Percentiles rank a stretch among this genome's conserved stretches.
phyloP scores from a whole-genome alignment of 2,113 vertebrate genomes.

The Electrona antarctica region DNA sequence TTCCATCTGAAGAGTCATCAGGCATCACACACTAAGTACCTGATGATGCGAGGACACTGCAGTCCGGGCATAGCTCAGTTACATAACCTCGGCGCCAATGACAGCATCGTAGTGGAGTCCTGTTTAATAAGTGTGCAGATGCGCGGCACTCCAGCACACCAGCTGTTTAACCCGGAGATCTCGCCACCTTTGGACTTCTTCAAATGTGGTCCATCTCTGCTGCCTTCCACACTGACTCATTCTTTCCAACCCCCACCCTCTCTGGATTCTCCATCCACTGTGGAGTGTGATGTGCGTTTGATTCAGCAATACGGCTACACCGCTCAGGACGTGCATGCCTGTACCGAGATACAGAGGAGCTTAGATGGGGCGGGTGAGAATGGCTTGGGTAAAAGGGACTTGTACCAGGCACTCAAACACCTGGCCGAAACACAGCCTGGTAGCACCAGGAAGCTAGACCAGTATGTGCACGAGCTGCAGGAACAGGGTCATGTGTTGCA shows the following conservation, averaged over 20 bases:
- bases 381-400: constrained; percentile 76
- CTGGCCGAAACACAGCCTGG: constrained; percentile 65
- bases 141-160: constrained; percentile 69
- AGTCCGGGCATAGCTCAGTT: constrained; percentile 83
- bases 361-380: constrained; percentile 77
- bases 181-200: constrained; percentile 66
- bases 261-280: constrained; percentile 62
- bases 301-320: constrained; percentile 70
- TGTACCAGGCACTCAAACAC: constrained; percentile 66
- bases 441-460: constrained; percentile 67
- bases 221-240: constrained; percentile 82
- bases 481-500: constrained; percentile 53
- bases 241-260: constrained; percentile 67
- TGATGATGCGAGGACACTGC: constrained; percentile 92
- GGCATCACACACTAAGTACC: constrained; percentile 95
- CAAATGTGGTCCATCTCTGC: constrained; percentile 66
- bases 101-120: constrained; percentile 93
- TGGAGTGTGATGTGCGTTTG: constrained; percentile 58
- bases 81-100: constrained; percentile 86
- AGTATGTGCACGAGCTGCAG: constrained; percentile 63
- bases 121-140: constrained; percentile 87
- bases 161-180: constrained; percentile 64
- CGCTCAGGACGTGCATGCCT: constrained; percentile 68
- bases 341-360: constrained; percentile 72
- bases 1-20: constrained; percentile 87